Conservation (phyloP, 2,888 invertebrate species). For the Drosophila histrio region DNA sequence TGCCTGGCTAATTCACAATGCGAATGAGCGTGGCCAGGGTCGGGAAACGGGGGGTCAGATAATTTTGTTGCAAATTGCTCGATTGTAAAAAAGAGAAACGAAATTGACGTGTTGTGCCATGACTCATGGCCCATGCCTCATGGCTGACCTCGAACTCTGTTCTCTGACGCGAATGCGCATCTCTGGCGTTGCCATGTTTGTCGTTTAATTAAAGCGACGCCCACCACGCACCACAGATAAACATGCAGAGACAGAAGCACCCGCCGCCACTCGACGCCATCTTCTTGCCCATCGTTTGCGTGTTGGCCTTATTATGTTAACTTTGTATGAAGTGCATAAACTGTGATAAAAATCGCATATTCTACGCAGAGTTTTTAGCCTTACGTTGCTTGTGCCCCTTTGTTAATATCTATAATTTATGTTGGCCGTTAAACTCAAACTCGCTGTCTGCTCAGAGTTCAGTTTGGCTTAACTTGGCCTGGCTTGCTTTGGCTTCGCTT, state of each 20-base stretch:
- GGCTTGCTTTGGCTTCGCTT: constrained; percentile 47
- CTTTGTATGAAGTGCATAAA: constrained; percentile 76
- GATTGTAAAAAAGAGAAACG: constrained; percentile 56
- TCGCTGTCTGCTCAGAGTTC: constrained; percentile 39
- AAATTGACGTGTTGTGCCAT: constrained; percentile 45
- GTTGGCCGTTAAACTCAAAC: constrained; percentile 66
- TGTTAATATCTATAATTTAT: constrained; percentile 77
- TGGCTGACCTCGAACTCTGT: constrained; percentile 69
- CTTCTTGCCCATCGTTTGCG: constrained; percentile 37
- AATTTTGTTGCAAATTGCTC: constrained; percentile 76
- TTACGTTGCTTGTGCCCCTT: constrained; percentile 35
- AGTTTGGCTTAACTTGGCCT: constrained; percentile 20
- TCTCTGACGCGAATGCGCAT: constrained; percentile 28
- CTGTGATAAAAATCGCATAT: constrained; percentile 76
- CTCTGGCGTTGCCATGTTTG: constrained; percentile 30
- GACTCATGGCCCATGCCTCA: constrained; percentile 1
- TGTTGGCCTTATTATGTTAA: constrained; percentile 76
- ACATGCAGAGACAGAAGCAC: background rate
- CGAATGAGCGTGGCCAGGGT: constrained; percentile 49
- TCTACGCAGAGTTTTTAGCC: constrained; percentile 48
- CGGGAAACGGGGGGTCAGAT: constrained; percentile 47
- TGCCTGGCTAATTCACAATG: constrained; percentile 47
- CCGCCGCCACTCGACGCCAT: background rate
- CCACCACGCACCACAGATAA: constrained; percentile 8
- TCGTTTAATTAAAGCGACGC: constrained; percentile 67